Evolutionary conservation across 2,797 vertebrate species (phyloP).

Genomic region (Lateolabrax maculatus): DNA sequence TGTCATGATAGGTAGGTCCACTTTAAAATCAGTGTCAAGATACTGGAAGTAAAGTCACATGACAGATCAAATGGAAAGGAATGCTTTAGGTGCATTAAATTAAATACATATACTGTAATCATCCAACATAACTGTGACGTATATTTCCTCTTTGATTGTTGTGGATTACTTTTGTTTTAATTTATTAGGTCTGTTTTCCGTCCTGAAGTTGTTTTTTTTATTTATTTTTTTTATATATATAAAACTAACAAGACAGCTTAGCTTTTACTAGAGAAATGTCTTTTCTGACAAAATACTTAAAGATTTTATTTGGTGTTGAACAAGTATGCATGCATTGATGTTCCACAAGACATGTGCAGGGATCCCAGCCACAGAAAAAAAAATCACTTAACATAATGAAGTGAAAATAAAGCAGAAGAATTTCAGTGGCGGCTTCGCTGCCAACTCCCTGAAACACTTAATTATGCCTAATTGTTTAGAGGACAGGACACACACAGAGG

Average conservation of each 20-base stretch:
- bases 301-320: conserved; percentile 75
- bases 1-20: conserved; percentile 11
- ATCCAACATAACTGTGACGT: background rate
- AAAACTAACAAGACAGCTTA: background rate
- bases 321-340: conserved; percentile 57
- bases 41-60: conserved; percentile 9
- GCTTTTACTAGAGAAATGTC: conserved; percentile 12
- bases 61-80: conserved; percentile 14
- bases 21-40: conserved; percentile 1
- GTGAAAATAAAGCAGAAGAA: conserved; percentile 58
- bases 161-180: background rate
- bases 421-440: conserved; percentile 53
- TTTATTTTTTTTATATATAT: background rate
- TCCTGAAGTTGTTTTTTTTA: background rate
- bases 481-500: conserved; percentile 74
- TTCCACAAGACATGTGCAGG: conserved; percentile 51
- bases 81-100: conserved; percentile 21
- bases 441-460: conserved; percentile 70
- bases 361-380: conserved; percentile 15
- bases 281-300: conserved; percentile 68
- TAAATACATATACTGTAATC: conserved; percentile 3
- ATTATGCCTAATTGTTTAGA: conserved; percentile 73
- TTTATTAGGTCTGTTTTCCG: background rate
- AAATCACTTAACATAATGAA: conserved; percentile 53
- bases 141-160: conserved; percentile 5